phyloP scores from a whole-genome alignment of 2,797 vertebrate species.

The Lophura swinhoii region DNA sequence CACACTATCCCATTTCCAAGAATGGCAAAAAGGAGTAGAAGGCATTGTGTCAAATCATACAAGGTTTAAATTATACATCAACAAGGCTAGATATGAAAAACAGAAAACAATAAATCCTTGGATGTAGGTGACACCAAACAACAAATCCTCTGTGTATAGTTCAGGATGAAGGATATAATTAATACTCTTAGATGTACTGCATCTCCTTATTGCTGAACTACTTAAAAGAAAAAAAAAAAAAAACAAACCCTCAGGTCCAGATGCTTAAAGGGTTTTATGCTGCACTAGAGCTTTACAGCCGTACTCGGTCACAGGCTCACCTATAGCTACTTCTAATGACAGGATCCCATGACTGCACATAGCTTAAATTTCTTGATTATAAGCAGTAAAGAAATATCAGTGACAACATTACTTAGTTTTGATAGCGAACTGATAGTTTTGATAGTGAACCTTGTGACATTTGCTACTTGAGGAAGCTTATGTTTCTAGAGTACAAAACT shows the following conservation, averaged over 20 bases:
- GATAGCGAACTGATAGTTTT: neutral
- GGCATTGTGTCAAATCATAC: neutral
- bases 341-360: neutral
- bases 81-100: neutral
- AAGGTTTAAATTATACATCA: neutral
- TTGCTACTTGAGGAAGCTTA: neutral
- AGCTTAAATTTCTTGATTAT: neutral
- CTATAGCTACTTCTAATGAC: neutral
- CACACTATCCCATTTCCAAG: neutral
- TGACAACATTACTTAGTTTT: neutral
- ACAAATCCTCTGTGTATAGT: neutral
- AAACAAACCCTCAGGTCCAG: neutral
- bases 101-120: neutral
- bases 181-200: neutral
- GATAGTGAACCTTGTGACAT: neutral
- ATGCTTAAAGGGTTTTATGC: neutral
- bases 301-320: neutral
- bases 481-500: neutral
- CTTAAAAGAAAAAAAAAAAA: neutral
- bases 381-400: neutral
- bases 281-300: neutral
- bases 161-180: neutral
- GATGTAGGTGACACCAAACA: neutral
- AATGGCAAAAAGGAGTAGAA: neutral
- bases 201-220: neutral